These are phyloP conservation scores for Sebastes iracundus DNA, from an alignment of 2,797 vertebrate genomes.

Conservation along the genomic window DNA sequence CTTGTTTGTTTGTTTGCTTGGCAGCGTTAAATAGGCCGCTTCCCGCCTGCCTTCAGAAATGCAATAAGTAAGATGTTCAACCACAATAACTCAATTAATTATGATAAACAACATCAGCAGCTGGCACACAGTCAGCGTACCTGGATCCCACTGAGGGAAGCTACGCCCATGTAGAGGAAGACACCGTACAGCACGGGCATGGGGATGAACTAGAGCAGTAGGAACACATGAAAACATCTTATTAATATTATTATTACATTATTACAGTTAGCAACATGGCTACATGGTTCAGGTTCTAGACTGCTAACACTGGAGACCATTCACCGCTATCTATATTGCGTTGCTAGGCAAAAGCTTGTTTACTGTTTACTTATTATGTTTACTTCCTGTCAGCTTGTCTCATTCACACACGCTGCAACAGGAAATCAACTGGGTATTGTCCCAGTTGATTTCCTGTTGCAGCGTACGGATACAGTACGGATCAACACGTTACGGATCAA, in stretches of 20 bases:
- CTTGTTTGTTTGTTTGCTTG: not conserved
- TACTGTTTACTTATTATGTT: too few species aligned
- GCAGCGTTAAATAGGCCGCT: not conserved
- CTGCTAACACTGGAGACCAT: not conserved
- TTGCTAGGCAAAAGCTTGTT: too few species aligned
- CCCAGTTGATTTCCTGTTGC: too few species aligned
- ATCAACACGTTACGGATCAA: too few species aligned
- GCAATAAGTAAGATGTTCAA: constrained; percentile 8
- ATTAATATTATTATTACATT: not conserved
- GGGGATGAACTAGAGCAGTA: constrained; percentile 87
- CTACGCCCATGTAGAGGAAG: constrained; percentile 97
- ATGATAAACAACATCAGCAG: not conserved
- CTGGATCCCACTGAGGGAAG: constrained; percentile 95
- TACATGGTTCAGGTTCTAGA: not conserved
- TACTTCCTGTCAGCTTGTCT: too few species aligned
- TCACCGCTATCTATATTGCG: too few species aligned
- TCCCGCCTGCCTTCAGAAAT: constrained; percentile 2
- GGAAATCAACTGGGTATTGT: too few species aligned
- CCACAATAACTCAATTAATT: not conserved
- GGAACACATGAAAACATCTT: not conserved
- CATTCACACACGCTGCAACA: too few species aligned
- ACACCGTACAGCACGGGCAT: constrained; percentile 95
- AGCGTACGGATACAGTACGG: too few species aligned
- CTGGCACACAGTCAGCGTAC: constrained; percentile 65
- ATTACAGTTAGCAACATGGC: not conserved